phyloP scores from a whole-genome alignment of 1,140 invertebrate species.

The Sitodiplosis mosellana region DNA sequence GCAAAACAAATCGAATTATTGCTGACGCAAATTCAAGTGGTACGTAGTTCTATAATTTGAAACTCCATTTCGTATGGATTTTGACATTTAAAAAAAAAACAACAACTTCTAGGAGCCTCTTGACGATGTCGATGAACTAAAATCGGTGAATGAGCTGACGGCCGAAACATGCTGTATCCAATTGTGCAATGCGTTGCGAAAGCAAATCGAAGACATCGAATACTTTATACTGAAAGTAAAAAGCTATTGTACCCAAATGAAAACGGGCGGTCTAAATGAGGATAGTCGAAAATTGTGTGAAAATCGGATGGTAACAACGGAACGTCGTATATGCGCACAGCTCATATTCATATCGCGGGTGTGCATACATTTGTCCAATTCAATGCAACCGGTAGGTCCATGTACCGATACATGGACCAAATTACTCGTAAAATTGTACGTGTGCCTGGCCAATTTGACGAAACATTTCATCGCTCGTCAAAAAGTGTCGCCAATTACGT shows the following conservation, averaged over 20 bases:
- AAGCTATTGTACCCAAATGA: constrained; percentile 16
- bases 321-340: constrained; percentile 19
- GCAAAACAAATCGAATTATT: constrained; percentile 11
- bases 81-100: too few relatives aligned
- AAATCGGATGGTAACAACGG: constrained; percentile 11
- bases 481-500: constrained; percentile 3
- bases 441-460: constrained; percentile 16
- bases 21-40: not conserved
- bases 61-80: too few relatives aligned
- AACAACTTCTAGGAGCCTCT: not conserved
- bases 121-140: not conserved
- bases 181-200: constrained; percentile 13
- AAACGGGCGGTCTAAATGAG: constrained; percentile 11
- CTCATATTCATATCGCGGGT: constrained; percentile 17
- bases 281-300: constrained; percentile 15
- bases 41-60: too few relatives aligned
- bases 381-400: constrained; percentile 14
- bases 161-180: constrained; percentile 2
- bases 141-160: not conserved
- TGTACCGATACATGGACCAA: constrained; percentile 17
- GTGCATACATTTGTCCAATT: constrained; percentile 14
- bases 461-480: constrained; percentile 14
- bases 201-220: constrained; percentile 19
- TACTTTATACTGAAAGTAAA: constrained; percentile 21
- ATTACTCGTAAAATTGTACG: constrained; percentile 17